These are phyloP conservation scores for Eudemis profundana DNA, from an alignment of 2,888 invertebrate genomes.

Conservation along the genomic window DNA sequence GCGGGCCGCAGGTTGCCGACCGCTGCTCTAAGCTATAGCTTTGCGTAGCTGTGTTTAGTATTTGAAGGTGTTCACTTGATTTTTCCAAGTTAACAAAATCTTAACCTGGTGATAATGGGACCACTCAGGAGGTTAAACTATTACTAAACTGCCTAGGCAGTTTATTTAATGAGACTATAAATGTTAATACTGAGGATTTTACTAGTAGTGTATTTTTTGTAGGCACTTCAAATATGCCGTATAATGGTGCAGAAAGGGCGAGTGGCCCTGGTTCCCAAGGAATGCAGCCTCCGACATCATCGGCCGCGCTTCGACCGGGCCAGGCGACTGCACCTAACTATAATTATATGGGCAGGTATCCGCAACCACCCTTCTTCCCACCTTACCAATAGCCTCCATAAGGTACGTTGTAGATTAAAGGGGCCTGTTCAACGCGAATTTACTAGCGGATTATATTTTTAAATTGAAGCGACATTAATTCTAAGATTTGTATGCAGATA, in stretches of 20 bases:
- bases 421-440: constrained; percentile 14
- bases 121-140: no score
- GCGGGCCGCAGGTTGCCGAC: no score
- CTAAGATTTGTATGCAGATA: no score
- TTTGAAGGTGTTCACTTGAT: no score
- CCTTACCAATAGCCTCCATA: constrained; percentile 50
- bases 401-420: constrained; percentile 48
- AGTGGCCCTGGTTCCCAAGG: constrained; percentile 28
- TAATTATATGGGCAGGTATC: constrained; percentile 51
- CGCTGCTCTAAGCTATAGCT: no score
- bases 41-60: no score
- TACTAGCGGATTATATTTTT: constrained; percentile 3
- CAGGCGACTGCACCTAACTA: constrained; percentile 41
- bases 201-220: background rate
- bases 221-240: constrained; percentile 22
- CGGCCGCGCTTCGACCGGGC: constrained; percentile 24
- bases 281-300: constrained; percentile 35
- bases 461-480: no score
- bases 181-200: no score
- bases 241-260: constrained; percentile 29
- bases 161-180: no score
- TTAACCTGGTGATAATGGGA: no score
- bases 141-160: no score
- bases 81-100: no score
- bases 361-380: constrained; percentile 51